These are phyloP conservation scores for Lordiphosa stackelbergi DNA, from an alignment of 1,140 invertebrate genomes.

Conservation along the genomic window DNA sequence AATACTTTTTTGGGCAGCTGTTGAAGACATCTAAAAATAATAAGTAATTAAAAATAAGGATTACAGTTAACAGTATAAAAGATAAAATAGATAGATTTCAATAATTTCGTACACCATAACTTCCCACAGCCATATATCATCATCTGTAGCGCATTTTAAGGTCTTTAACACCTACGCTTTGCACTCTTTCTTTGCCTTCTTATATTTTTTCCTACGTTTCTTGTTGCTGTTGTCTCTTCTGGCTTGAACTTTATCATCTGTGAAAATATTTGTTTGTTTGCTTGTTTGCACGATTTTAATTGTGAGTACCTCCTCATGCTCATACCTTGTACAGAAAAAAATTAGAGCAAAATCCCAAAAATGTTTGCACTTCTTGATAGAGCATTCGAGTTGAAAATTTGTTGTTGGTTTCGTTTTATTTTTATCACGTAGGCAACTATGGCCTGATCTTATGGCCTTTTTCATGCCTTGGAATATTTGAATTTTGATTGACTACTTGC, in stretches of 20 bases:
- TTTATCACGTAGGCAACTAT: conserved; percentile 64
- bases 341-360: conserved; percentile 70
- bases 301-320: conserved; percentile 37
- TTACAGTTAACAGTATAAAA: too few relatives aligned
- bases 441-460: conserved; percentile 71
- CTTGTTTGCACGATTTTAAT: conserved; percentile 68
- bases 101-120: background rate
- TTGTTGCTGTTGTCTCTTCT: conserved; percentile 14
- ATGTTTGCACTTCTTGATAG: conserved; percentile 51
- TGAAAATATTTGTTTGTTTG: conserved; percentile 75
- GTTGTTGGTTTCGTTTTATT: conserved; percentile 9
- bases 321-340: conserved; percentile 36
- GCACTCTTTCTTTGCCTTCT: conserved; percentile 10
- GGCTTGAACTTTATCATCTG: conserved; percentile 70
- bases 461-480: conserved; percentile 65
- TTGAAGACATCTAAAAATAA: background rate
- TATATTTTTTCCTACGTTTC: background rate
- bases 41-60: background rate
- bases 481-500: conserved; percentile 58
- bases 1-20: conserved; percentile 4
- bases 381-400: conserved; percentile 12
- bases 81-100: too few relatives aligned
- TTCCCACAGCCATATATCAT: conserved; percentile 29
- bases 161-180: conserved; percentile 66
- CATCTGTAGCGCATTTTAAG: conserved; percentile 51